phyloP scores from a whole-genome alignment of 2,797 vertebrate genomes.

The Corythornis leucogaster region DNA sequence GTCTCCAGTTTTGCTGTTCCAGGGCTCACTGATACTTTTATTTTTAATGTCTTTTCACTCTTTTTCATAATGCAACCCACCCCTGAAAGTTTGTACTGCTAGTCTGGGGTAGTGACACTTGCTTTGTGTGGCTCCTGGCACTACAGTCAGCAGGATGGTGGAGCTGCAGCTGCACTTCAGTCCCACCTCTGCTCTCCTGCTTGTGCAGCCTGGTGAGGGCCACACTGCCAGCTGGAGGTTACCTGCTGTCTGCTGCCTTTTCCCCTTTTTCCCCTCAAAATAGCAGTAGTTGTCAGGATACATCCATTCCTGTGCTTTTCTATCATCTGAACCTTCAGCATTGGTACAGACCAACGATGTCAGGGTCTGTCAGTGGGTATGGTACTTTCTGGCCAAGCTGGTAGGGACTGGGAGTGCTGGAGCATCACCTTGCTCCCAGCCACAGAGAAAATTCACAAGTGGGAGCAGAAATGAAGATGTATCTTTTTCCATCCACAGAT shows the following conservation, averaged over 20 bases:
- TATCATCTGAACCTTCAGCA: fast-evolving
- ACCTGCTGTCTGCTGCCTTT: fast-evolving
- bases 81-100: fast-evolving
- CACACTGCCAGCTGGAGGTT: neutral
- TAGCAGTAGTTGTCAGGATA: neutral
- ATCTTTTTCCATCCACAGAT: neutral
- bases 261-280: neutral
- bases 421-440: neutral
- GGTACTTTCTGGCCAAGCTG: fast-evolving
- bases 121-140: neutral
- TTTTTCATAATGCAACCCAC: neutral
- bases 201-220: neutral
- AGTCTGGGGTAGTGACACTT: neutral
- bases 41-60: neutral
- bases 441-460: neutral
- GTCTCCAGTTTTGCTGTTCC: neutral
- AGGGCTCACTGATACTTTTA: neutral
- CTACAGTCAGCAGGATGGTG: neutral
- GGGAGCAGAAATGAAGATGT: conserved; percentile 24
- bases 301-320: neutral
- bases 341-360: fast-evolving
- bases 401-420: neutral
- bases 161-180: neutral
- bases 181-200: neutral
- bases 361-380: fast-evolving